These are phyloP conservation scores for Porites evermanni DNA, from an alignment of 92 coral and sea anemone genomes.

Conservation along the genomic window DNA sequence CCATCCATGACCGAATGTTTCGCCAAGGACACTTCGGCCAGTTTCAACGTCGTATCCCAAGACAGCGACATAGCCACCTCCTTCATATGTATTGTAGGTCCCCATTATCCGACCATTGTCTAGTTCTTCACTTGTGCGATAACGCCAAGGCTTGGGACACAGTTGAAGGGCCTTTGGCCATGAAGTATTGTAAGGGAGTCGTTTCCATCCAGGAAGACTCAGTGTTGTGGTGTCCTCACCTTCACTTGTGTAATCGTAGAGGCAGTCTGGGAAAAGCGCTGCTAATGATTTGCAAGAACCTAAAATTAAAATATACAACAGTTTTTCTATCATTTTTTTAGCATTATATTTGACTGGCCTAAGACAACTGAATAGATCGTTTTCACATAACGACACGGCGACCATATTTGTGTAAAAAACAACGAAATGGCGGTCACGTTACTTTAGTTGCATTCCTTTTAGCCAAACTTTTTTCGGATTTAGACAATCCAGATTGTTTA, in stretches of 20 bases:
- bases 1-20: constrained; percentile 34
- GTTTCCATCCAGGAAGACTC: constrained; percentile 52
- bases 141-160: constrained; percentile 64
- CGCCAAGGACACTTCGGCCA: constrained; percentile 28
- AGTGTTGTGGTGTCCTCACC: constrained; percentile 18
- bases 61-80: constrained; percentile 52
- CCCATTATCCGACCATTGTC: constrained; percentile 16
- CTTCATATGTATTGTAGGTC: constrained; percentile 26
- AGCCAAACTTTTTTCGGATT: too few relatives aligned
- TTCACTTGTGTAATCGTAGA: constrained; percentile 14
- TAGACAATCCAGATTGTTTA: too few relatives aligned
- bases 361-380: too few relatives aligned
- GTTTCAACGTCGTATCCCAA: constrained; percentile 49
- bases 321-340: neutral
- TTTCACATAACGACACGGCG: too few relatives aligned
- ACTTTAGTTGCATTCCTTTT: too few relatives aligned
- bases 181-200: constrained; percentile 23
- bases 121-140: constrained; percentile 18
- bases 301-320: neutral
- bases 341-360: too few relatives aligned
- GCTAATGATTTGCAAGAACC: constrained; percentile 59
- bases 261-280: constrained; percentile 18
- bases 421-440: too few relatives aligned
- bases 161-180: constrained; percentile 34
- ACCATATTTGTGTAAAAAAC: too few relatives aligned